phyloP scores from a whole-genome alignment of 2,797 vertebrate species.

The Aselliscus stoliczkanus region DNA sequence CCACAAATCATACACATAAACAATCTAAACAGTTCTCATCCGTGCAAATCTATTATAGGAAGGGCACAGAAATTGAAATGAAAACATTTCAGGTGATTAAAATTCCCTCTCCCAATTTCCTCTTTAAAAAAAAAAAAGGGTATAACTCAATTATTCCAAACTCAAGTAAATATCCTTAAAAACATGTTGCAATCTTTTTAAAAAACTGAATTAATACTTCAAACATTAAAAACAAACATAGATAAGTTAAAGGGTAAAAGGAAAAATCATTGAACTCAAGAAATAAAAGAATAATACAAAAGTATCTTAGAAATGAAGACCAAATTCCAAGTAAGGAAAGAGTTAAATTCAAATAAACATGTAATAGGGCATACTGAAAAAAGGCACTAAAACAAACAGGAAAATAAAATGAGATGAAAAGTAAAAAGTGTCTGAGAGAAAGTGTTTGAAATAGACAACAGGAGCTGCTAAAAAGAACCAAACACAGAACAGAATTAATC shows the following conservation, averaged over 20 bases:
- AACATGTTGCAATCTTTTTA: neutral
- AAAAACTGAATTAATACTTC: neutral
- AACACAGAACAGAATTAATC: rapidly evolving
- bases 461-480: neutral
- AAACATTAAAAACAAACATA: neutral
- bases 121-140: neutral
- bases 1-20: rapidly evolving
- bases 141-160: neutral
- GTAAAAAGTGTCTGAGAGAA: neutral
- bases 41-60: rapidly evolving
- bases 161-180: neutral
- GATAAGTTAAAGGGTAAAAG: neutral
- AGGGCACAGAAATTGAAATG: neutral
- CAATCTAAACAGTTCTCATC: rapidly evolving
- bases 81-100: neutral
- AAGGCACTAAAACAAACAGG: neutral
- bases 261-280: neutral
- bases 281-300: neutral
- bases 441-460: no score
- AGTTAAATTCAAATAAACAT: neutral
- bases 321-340: neutral
- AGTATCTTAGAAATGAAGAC: neutral
- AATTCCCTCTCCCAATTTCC: no score
- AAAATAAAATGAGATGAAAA: neutral
- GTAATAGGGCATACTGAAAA: neutral